Evolutionary conservation across 2,888 invertebrate genomes (phyloP).

Genomic region (Sturmia bella): DNA sequence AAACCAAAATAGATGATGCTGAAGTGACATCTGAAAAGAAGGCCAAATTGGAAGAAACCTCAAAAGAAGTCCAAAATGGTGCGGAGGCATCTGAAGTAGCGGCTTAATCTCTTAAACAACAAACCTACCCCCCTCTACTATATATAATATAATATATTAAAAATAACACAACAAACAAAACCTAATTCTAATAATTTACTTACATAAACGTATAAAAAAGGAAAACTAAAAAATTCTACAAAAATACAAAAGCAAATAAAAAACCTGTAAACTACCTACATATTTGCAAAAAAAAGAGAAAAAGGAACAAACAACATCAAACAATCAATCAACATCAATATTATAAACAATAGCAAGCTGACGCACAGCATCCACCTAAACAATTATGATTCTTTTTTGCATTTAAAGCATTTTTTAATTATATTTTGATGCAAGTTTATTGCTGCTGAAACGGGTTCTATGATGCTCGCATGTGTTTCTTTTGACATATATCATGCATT

Average conservation of each 20-base stretch:
- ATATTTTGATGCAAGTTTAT: background rate
- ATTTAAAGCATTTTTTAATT: constrained; percentile 2
- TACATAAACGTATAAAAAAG: constrained; percentile 66
- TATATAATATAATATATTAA: constrained; percentile 67
- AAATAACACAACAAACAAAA: constrained; percentile 66
- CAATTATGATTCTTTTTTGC: background rate
- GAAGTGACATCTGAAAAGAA: constrained; percentile 81
- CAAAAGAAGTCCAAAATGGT: constrained; percentile 81
- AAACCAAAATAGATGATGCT: constrained; percentile 79
- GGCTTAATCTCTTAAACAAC: constrained; percentile 78
- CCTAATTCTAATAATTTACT: constrained; percentile 70
- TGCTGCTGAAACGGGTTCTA: background rate
- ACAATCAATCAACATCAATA: constrained; percentile 26
- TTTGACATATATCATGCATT: too few relatives aligned
- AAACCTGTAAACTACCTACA: constrained; percentile 69
- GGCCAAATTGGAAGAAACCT: constrained; percentile 81
- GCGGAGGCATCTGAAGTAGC: constrained; percentile 82
- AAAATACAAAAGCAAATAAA: constrained; percentile 57
- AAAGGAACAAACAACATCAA: constrained; percentile 49
- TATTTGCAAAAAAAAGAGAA: constrained; percentile 46
- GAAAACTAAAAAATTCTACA: constrained; percentile 60
- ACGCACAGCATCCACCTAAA: constrained; percentile 36
- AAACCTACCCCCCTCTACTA: constrained; percentile 69
- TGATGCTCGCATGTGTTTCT: too few relatives aligned
- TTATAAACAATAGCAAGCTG: constrained; percentile 7